Evolutionary conservation across 2,888 invertebrate genomes (phyloP), one percentile per base, ranked within the genome.

Genomic region (Trissolcus brochymenae): DNA sequence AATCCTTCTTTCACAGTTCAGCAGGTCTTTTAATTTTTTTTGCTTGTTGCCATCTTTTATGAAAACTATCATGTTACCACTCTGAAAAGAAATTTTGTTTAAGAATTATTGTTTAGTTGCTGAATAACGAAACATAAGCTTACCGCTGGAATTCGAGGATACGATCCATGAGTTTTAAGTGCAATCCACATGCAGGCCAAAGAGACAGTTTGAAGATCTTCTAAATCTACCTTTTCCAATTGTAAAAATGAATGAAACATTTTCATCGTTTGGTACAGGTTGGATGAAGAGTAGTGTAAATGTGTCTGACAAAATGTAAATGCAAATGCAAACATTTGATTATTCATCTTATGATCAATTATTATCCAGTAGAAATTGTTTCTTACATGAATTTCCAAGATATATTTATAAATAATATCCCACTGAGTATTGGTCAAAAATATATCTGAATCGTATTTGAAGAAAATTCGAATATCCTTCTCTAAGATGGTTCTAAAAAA

Each of bases 111-210:
- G 1, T 41, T 41, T 2, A 19, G 19, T 1, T 19, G 2, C 19
- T 19, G 19, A 19, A 19, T 19, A 41, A 41, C 3, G 13, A 41
- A 2, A 41, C 3, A 41, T 43, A 13, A 4, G 43, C 4, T 50
- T 46, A 67, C 73, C 2, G 14, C 50, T 40, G 67, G 74, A 16
- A 67, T 57, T 6, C 50, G 0, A 13, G 41, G 43, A 40, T 56
- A 56, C 14, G 46, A 13, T 14, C 25, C 61, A 7, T 74, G 35
- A 16, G 50, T 67, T 54, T 74, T 74, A 13, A 62, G 3, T 11
- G 46, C 56, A n/a, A 74, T n/a, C 74, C 74, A 74, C 62, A 74
- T 51, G n/a, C 62, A 67, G 11, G 74, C 61, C n/a, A 74, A 25
- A 16, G 50, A 17, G 0, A 53, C 7, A 16, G 56, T 62, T 43